Conservation (phyloP, 2,797 vertebrate genomes). For the Lophura swinhoii region DNA sequence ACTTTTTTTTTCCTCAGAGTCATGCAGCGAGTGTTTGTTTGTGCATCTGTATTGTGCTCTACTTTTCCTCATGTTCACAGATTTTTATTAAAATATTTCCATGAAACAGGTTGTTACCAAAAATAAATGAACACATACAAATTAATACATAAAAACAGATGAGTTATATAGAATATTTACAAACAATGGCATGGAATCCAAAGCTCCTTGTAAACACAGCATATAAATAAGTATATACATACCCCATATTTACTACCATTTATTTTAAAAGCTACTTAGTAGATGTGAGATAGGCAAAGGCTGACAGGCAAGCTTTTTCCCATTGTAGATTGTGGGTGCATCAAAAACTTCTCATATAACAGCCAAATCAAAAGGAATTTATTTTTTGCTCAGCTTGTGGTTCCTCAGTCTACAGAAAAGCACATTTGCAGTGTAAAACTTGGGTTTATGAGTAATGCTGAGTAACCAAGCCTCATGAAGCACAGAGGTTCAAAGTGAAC, state of each 20-base stretch:
- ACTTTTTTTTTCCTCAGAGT: conserved; percentile 43
- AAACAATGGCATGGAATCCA: conserved; percentile 74
- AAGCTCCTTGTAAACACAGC: conserved; percentile 63
- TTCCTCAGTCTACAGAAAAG: conserved; percentile 14
- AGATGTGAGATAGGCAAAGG: conserved; percentile 33
- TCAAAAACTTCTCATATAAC: neutral
- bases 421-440: neutral
- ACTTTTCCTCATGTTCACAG: conserved; percentile 76
- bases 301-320: conserved; percentile 23
- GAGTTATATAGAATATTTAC: conserved; percentile 77
- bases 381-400: neutral
- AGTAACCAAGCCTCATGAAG: neutral
- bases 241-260: conserved; percentile 12
- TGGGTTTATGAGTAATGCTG: neutral
- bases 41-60: conserved; percentile 74
- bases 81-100: conserved; percentile 79
- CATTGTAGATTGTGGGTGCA: neutral
- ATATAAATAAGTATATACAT: conserved; percentile 59
- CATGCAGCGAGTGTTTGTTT: conserved; percentile 69
- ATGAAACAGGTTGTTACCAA: conserved; percentile 75
- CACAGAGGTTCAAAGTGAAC: neutral
- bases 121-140: conserved; percentile 76
- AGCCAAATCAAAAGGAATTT: neutral
- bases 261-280: conserved; percentile 50
- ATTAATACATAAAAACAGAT: conserved; percentile 78